Conservation (phyloP, 92 coral and sea anemone genomes). For the Epizoanthus scotinus region DNA sequence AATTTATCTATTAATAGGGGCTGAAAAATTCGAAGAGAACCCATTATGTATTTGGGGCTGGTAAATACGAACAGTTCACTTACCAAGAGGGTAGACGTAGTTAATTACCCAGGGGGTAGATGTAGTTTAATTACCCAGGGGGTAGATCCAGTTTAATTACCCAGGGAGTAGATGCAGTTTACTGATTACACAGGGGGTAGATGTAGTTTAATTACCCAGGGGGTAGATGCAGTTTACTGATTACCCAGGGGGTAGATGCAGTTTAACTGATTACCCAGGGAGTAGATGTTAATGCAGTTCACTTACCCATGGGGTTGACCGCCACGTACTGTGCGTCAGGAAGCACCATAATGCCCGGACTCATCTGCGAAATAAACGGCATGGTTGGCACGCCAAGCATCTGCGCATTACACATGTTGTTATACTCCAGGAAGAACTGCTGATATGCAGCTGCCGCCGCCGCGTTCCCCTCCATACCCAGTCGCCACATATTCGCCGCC, state of each 20-base stretch:
- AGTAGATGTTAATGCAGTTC: too few species aligned
- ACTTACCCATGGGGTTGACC: conserved; percentile 38
- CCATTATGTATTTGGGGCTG: background rate
- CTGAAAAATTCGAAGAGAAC: background rate
- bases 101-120: too few species aligned
- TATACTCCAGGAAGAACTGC: conserved; percentile 25
- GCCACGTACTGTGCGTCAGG: conserved; percentile 36
- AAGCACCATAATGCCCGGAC: conserved; percentile 11
- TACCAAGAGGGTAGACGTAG: too few species aligned
- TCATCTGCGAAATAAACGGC: conserved; percentile 18
- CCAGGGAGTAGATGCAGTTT: too few species aligned
- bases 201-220: too few species aligned
- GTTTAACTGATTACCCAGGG: too few species aligned
- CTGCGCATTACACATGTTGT: conserved; percentile 34
- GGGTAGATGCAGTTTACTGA: too few species aligned
- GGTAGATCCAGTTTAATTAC: too few species aligned
- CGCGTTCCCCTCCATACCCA: conserved; percentile 23
- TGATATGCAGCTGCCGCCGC: conserved; percentile 1
- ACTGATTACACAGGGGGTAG: too few species aligned
- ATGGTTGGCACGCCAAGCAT: conserved; percentile 24
- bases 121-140: too few species aligned
- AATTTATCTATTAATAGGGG: too few species aligned
- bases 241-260: too few species aligned
- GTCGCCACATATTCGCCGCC: conserved; percentile 35
- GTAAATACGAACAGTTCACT: background rate